phyloP scores from a whole-genome alignment of 2,888 invertebrate species.

The Cheilosia vernalis region DNA sequence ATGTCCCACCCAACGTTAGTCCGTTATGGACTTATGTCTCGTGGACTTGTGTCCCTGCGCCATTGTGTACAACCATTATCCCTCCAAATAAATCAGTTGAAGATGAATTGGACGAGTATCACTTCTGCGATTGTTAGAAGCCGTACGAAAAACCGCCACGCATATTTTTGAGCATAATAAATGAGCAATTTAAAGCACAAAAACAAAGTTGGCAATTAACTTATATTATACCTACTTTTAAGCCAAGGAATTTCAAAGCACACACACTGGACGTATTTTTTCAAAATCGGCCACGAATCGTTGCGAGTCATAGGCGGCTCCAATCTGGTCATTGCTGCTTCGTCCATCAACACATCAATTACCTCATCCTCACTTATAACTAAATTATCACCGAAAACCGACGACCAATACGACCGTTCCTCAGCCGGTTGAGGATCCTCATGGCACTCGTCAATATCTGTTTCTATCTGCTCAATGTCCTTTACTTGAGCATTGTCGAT shows the following conservation, averaged over 20 bases:
- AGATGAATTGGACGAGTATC: too few species aligned
- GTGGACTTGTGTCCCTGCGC: too few species aligned
- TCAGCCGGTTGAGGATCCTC: slow-evolving; percentile 47
- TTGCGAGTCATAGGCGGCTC: slow-evolving; percentile 58
- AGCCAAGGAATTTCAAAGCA: slow-evolving; percentile 76
- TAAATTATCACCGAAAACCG: slow-evolving; percentile 71
- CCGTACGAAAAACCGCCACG: too few species aligned
- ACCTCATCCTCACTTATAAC: slow-evolving; percentile 68
- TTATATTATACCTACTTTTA: slow-evolving; percentile 72
- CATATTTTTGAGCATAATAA: too few species aligned
- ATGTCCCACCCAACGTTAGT: too few species aligned
- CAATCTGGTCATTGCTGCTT: slow-evolving; percentile 42
- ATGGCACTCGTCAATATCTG: slow-evolving; percentile 18
- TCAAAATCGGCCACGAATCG: slow-evolving; percentile 66
- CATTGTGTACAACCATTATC: too few species aligned
- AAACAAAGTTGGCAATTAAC: neutral
- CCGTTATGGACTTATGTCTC: too few species aligned
- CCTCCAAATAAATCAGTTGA: too few species aligned
- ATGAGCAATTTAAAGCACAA: neutral
- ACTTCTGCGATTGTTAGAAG: too few species aligned
- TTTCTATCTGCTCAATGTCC: slow-evolving; percentile 27
- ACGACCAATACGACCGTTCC: slow-evolving; percentile 68
- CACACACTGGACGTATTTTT: slow-evolving; percentile 72
- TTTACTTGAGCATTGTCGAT: slow-evolving; percentile 1
- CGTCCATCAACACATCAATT: slow-evolving; percentile 59